A percentile compares a stretch with the other conserved stretches of the same genome.
phyloP scores from a whole-genome alignment of 2,113 vertebrate genomes.

The Oryzias woworae region DNA sequence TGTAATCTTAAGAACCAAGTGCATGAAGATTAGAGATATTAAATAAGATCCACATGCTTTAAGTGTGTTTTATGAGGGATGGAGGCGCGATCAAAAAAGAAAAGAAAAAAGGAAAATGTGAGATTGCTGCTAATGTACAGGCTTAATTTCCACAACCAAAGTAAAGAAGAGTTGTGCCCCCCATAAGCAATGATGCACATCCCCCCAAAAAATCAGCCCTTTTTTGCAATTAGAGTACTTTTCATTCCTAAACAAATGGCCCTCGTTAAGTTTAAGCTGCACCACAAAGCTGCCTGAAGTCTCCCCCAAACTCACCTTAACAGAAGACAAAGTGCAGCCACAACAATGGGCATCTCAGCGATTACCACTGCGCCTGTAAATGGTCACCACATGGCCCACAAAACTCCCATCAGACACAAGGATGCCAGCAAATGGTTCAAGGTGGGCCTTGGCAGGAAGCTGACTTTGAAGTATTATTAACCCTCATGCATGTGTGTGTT shows the following conservation, averaged over 20 bases:
- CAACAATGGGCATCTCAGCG: constrained; percentile 29
- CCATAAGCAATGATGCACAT: background rate
- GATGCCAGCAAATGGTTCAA: constrained; percentile 61
- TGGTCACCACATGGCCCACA: constrained; percentile 60
- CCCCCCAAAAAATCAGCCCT: background rate
- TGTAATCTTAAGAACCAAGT: too few species aligned
- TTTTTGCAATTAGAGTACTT: background rate
- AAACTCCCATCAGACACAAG: constrained; percentile 41
- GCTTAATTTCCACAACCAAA: background rate
- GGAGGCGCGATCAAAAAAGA: too few species aligned
- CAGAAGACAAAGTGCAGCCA: constrained; percentile 30
- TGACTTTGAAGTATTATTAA: constrained; percentile 59
- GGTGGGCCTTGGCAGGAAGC: constrained; percentile 50
- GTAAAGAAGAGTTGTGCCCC: background rate
- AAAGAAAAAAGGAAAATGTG: too few species aligned
- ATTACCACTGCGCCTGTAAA: constrained; percentile 53
- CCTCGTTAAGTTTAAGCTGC: constrained; percentile 1
- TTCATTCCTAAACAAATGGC: constrained; percentile 6
- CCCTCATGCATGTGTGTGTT: constrained; percentile 23
- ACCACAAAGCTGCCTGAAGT: constrained; percentile 2
- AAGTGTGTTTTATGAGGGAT: background rate
- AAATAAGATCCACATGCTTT: background rate
- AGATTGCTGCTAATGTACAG: background rate
- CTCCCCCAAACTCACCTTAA: constrained; percentile 5
- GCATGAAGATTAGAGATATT: background rate